A percentile compares a stretch with the other conserved stretches of the same genome.
Evolutionary conservation across 2,113 vertebrate genomes (phyloP).

Genomic region (Fukomys damarensis): DNA sequence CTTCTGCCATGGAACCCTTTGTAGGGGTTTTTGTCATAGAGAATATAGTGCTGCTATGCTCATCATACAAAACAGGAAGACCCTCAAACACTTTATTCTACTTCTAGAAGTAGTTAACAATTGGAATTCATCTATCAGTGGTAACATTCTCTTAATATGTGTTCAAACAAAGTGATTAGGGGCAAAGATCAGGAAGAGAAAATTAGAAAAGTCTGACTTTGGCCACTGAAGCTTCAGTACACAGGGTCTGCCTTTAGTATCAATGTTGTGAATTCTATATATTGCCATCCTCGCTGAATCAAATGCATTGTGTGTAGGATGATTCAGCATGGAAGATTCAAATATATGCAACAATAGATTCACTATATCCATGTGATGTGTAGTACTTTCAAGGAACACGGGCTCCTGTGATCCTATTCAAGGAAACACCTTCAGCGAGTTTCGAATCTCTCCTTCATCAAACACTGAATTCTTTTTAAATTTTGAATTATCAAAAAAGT

Average conservation of each 20-base stretch:
- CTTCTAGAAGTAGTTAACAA: background rate
- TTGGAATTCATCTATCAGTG: background rate
- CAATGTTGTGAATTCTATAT: background rate
- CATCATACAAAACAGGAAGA: background rate
- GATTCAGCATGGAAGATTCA: background rate
- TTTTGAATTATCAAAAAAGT: background rate
- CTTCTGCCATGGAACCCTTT: background rate
- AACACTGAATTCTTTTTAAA: background rate
- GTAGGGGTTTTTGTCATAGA: background rate
- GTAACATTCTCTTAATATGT: background rate
- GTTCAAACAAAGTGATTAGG: background rate
- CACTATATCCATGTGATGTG: background rate
- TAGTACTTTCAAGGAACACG: background rate
- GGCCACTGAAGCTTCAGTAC: background rate
- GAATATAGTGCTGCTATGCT: background rate
- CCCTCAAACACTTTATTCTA: background rate
- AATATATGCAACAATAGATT: background rate
- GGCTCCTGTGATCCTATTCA: background rate
- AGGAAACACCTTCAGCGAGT: background rate
- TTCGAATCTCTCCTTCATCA: background rate
- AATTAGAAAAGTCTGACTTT: background rate
- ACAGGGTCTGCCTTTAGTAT: background rate
- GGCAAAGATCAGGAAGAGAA: background rate
- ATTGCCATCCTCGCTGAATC: background rate
- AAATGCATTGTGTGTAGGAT: background rate